These are phyloP conservation scores for Nowickia ferox DNA, from an alignment of 2,888 invertebrate genomes.

Conservation along the genomic window DNA sequence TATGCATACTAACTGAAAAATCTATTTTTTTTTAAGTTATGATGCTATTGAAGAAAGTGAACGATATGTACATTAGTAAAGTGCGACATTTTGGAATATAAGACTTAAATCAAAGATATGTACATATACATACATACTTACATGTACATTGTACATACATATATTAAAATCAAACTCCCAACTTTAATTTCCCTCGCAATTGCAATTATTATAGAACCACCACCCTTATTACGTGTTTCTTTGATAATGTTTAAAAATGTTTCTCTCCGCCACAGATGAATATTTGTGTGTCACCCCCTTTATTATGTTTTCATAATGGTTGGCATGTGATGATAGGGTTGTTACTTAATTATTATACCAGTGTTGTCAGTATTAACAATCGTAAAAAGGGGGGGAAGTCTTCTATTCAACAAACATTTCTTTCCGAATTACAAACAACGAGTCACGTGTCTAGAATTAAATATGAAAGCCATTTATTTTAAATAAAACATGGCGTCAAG, in stretches of 20 bases:
- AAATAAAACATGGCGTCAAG: constrained; percentile 31
- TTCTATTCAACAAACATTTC: neutral
- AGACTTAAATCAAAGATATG: too few species aligned
- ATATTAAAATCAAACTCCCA: neutral
- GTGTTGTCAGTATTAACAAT: neutral
- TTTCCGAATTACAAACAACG: too few species aligned
- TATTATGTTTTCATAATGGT: constrained; percentile 13
- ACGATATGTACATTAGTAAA: too few species aligned
- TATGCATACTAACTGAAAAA: too few species aligned
- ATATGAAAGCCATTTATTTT: constrained; percentile 20
- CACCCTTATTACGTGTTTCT: constrained; percentile 12
- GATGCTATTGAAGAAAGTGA: too few species aligned
- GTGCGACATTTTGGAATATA: too few species aligned
- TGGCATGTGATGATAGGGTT: constrained; percentile 37
- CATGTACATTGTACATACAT: too few species aligned
- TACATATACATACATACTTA: too few species aligned
- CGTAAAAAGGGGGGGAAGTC: neutral
- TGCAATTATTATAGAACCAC: neutral
- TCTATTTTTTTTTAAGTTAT: too few species aligned
- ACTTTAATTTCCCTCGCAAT: too few species aligned
- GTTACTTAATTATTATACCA: constrained; percentile 39
- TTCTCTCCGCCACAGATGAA: neutral
- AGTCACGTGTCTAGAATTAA: constrained; percentile 45
- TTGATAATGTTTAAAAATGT: constrained; percentile 29
- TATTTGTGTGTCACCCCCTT: constrained; percentile 19